Evolutionary conservation across 2,888 invertebrate species (phyloP), one percentile per base, ranked within the genome.

Genomic region (Microctonus hyperodae): DNA sequence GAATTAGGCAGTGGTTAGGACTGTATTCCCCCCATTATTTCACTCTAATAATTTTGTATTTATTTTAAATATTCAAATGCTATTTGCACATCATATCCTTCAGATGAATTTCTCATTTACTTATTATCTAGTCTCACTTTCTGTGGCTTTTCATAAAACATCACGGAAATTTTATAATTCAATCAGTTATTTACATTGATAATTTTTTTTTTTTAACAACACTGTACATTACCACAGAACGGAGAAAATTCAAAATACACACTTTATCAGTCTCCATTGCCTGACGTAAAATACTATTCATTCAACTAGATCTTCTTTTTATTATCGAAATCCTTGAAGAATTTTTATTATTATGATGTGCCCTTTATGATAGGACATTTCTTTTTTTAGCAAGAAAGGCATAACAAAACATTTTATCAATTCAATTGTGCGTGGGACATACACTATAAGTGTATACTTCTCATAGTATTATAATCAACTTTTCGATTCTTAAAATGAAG

Each of bases 191-290:
- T 74, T 80, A 80, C 80, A 80, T 63, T 44, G 64, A 76, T n/a
- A n/a, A 44, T 44, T 16, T 71, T 69, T 73, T 76, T 77, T 77
- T 31, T 48, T 7, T 20, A 53, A 51, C 33, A 67, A 78, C 77
- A 80, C 79, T 80, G 78, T 80, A 80, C 79, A 79, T 66, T 68
- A 72, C 69, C 72, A 74, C 68, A 68, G 67, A 68, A 69, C 70
- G 23, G 44, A 31, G 16, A 25, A 13, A 28, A 28, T 25, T n/a
- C 28, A 59, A 20, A 10, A 48, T 59, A 59, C 25, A 37, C 16
- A n/a, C 44, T 37, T 59, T 13, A 48, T 28, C 25, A 59, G 7
- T 59, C 28, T 25, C 3, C 25, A 25, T 11, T 25, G n/a, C 28
- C n/a, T 9, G 28, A 23, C 25, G 44, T 28, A 25, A 35, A 37